phyloP scores from a whole-genome alignment of 1,140 invertebrate genomes.

The Panonychus citri region DNA sequence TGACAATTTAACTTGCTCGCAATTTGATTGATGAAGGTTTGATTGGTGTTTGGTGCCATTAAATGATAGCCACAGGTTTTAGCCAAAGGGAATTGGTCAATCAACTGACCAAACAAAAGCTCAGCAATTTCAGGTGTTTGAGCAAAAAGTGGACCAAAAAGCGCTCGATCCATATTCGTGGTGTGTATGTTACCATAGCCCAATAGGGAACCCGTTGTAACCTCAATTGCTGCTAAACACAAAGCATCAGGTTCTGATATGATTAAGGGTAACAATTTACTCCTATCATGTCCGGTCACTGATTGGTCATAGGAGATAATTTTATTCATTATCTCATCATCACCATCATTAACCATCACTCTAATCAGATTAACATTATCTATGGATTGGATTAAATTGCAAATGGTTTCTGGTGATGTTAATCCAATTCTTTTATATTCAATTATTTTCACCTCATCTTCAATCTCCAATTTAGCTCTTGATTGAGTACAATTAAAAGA shows the following conservation, averaged over 20 bases:
- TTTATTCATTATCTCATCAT: neutral
- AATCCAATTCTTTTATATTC: too few species aligned
- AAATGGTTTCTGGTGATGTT: too few species aligned
- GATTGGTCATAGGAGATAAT: slow-evolving; percentile 8
- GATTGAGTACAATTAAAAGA: too few species aligned
- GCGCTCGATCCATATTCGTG: slow-evolving; percentile 8
- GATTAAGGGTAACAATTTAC: slow-evolving; percentile 5
- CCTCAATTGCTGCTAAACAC: slow-evolving; percentile 8
- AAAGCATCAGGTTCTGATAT: slow-evolving; percentile 10
- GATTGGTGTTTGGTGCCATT: slow-evolving; percentile 14
- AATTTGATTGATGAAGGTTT: slow-evolving; percentile 5
- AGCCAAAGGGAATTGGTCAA: slow-evolving; percentile 5
- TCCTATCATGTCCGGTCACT: slow-evolving; percentile 8
- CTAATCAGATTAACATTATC: too few species aligned
- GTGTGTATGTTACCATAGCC: slow-evolving; percentile 14
- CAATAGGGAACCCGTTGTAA: slow-evolving; percentile 4
- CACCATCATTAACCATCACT: too few species aligned
- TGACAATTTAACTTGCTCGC: slow-evolving; percentile 11
- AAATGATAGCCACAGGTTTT: slow-evolving; percentile 11
- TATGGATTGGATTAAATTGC: too few species aligned
- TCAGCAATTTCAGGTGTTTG: slow-evolving; percentile 12
- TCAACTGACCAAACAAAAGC: slow-evolving; percentile 10
- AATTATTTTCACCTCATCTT: too few species aligned
- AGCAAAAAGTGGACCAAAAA: slow-evolving; percentile 16
- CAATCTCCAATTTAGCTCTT: too few species aligned